Evolutionary conservation across 2,113 vertebrate genomes (phyloP).

Genomic region (Atrichornis clamosus): DNA sequence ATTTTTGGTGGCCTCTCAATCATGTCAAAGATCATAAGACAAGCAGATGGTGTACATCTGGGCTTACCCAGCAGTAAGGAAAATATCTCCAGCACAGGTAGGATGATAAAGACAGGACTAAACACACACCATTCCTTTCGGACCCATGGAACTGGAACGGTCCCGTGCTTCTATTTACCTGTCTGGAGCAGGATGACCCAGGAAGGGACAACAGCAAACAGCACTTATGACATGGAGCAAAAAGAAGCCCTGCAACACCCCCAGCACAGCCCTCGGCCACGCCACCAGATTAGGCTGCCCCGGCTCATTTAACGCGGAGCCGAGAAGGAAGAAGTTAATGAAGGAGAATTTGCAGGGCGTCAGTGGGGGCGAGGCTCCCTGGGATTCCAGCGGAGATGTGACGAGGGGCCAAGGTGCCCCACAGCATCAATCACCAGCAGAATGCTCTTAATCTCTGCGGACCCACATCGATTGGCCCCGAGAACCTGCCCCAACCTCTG

Average conservation of each 20-base stretch:
- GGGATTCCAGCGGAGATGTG: background rate
- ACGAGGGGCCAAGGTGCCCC: background rate
- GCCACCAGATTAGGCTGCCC: background rate
- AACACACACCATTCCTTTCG: slow-evolving; percentile 6
- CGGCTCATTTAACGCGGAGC: background rate
- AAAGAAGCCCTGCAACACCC: slow-evolving; percentile 21
- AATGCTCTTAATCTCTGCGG: background rate
- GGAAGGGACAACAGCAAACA: background rate
- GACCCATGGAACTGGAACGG: background rate
- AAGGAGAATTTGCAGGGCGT: background rate
- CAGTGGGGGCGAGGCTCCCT: background rate
- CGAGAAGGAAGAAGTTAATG: background rate
- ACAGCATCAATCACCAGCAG: background rate
- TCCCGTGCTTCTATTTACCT: slow-evolving; percentile 13
- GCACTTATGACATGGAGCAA: background rate
- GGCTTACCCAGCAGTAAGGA: slow-evolving; percentile 65
- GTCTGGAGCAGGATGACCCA: slow-evolving; percentile 2
- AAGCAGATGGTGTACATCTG: slow-evolving; percentile 71
- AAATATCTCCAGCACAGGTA: slow-evolving; percentile 56
- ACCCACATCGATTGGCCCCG: background rate
- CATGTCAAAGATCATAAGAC: slow-evolving; percentile 68
- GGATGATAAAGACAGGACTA: slow-evolving; percentile 24
- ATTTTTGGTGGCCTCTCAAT: slow-evolving; percentile 70
- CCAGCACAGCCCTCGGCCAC: background rate
- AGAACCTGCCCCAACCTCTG: background rate